Evolutionary conservation across 1,140 invertebrate genomes (phyloP).

Genomic region (Cydia strobilella): DNA sequence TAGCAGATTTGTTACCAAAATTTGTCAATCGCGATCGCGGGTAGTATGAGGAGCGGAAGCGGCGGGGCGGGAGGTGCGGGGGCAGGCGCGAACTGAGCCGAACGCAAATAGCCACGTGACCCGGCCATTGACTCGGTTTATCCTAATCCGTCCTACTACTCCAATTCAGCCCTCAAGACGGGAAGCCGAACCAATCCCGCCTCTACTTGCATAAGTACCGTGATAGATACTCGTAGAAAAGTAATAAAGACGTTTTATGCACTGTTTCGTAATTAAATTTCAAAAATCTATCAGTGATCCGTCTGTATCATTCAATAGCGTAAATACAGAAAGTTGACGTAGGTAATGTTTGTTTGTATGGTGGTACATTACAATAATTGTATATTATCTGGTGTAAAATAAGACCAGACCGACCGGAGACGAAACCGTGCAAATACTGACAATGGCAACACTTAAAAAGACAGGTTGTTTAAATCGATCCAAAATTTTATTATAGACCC

Average conservation of each 20-base stretch:
- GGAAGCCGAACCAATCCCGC: slow-evolving; percentile 40
- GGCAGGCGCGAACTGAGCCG: slow-evolving; percentile 47
- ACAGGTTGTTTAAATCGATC: too few species aligned
- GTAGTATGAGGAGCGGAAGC: slow-evolving; percentile 60
- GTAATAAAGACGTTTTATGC: too few species aligned
- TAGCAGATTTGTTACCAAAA: slow-evolving; percentile 67
- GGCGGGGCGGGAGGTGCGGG: slow-evolving; percentile 47
- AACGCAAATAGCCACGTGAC: slow-evolving; percentile 76
- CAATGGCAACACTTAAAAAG: too few species aligned
- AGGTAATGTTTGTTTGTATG: too few species aligned
- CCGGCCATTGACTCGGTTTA: slow-evolving; percentile 78
- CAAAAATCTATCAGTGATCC: too few species aligned
- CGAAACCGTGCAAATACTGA: not conserved
- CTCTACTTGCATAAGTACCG: slow-evolving; percentile 11
- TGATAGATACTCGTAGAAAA: not conserved
- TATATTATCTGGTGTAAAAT: too few species aligned
- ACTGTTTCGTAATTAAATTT: too few species aligned
- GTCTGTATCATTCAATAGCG: too few species aligned
- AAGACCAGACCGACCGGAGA: not conserved
- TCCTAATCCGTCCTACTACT: slow-evolving; percentile 79
- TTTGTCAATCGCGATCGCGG: slow-evolving; percentile 59
- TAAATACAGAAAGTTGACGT: too few species aligned
- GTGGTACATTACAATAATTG: too few species aligned
- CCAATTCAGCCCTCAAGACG: slow-evolving; percentile 67
- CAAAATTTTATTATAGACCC: not conserved